phyloP scores from a whole-genome alignment of 1,140 invertebrate species.

The Plectrocnemia conspersa region DNA sequence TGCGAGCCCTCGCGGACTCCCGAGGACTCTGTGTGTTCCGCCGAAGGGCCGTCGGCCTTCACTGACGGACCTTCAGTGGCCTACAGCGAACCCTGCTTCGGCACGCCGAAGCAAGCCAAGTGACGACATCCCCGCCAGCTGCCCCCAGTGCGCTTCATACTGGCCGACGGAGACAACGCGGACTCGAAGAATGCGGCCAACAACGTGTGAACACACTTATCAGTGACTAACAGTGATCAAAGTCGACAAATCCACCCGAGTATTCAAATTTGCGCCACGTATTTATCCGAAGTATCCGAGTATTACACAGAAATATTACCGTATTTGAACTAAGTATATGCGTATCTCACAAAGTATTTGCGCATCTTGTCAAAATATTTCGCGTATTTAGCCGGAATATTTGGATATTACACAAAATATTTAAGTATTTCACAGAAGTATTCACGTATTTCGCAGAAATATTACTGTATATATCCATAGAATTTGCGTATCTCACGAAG shows the following conservation, averaged over 20 bases:
- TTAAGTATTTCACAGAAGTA: too few relatives aligned
- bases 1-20: conserved; percentile 64
- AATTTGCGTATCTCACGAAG: too few relatives aligned
- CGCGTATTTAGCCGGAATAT: too few relatives aligned
- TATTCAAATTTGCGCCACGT: too few relatives aligned
- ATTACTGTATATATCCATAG: too few relatives aligned
- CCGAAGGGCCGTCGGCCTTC: conserved; percentile 60
- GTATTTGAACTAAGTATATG: too few relatives aligned
- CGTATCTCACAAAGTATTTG: too few relatives aligned
- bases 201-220: background rate
- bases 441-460: too few relatives aligned
- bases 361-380: too few relatives aligned
- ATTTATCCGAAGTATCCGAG: too few relatives aligned
- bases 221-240: background rate
- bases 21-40: conserved; percentile 70
- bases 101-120: conserved; percentile 33
- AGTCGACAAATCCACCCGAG: background rate
- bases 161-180: background rate
- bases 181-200: background rate
- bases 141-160: conserved; percentile 26
- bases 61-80: conserved; percentile 41
- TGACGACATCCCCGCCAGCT: conserved; percentile 31
- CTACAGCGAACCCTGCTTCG: conserved; percentile 34
- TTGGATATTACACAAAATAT: too few relatives aligned
- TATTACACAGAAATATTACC: too few relatives aligned